Evolutionary conservation across 2,113 vertebrate species (phyloP).

Genomic region (Bubo bubo): DNA sequence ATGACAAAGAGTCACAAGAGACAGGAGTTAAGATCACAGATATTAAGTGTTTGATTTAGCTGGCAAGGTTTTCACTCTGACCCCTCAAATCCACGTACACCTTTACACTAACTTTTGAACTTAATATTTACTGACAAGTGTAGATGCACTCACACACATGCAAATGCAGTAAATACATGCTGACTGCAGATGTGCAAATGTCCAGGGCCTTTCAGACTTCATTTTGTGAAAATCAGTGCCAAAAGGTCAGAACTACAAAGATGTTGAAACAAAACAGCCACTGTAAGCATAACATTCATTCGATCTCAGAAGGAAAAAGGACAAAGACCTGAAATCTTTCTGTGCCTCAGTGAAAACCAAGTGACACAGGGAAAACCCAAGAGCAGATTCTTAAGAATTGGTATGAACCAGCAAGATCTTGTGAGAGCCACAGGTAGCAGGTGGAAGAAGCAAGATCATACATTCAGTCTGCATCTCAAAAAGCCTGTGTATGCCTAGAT

Average conservation of each 20-base stretch:
- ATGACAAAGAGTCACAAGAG: neutral
- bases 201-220: neutral
- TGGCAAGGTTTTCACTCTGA: neutral
- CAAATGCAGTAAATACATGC: neutral
- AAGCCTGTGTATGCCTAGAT: neutral
- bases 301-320: neutral
- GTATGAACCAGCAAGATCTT: neutral
- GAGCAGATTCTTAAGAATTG: neutral
- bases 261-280: neutral
- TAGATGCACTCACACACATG: too few species aligned
- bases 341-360: neutral
- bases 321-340: constrained; percentile 2
- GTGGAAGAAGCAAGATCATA: neutral
- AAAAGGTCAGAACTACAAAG: neutral
- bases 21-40: neutral
- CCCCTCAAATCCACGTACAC: neutral
- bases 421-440: neutral
- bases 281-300: neutral
- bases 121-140: neutral
- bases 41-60: neutral
- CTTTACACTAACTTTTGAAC: neutral
- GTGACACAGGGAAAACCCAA: neutral
- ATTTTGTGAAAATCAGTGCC: neutral
- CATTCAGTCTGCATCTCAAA: constrained; percentile 13
- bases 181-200: neutral